phyloP scores from a whole-genome alignment of 1,140 invertebrate genomes.

The Temnothorax curvispinosus region DNA sequence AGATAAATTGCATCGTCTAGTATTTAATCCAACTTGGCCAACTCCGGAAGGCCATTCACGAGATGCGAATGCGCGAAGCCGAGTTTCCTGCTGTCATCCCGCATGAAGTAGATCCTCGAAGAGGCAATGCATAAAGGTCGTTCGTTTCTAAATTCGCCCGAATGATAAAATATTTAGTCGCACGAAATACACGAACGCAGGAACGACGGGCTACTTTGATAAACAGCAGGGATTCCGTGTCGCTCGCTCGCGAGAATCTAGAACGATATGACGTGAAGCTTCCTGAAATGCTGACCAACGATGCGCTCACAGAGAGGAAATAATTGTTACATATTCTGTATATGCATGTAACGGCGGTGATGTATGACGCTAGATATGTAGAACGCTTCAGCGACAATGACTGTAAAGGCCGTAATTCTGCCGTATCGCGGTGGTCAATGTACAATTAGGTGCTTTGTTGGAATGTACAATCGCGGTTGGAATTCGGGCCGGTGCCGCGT shows the following conservation, averaged over 20 bases:
- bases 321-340: constrained; percentile 47
- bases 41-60: neutral
- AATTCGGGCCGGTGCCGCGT: constrained; percentile 49
- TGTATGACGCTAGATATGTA: constrained; percentile 50
- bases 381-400: constrained; percentile 55
- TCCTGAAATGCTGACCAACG: constrained; percentile 12
- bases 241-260: constrained; percentile 2
- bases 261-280: constrained; percentile 23
- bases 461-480: constrained; percentile 60
- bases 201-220: constrained; percentile 1
- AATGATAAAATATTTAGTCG: constrained; percentile 44
- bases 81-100: constrained; percentile 6
- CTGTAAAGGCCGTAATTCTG: constrained; percentile 56
- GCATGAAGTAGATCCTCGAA: neutral
- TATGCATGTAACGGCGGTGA: constrained; percentile 27
- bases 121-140: neutral
- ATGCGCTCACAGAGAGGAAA: constrained; percentile 43
- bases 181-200: neutral
- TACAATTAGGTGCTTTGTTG: constrained; percentile 60
- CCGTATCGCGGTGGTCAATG: constrained; percentile 53
- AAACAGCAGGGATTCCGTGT: neutral
- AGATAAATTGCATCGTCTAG: constrained; percentile 53
- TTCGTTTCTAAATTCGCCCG: constrained; percentile 6
- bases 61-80: constrained; percentile 3
- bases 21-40: constrained; percentile 35